These are phyloP conservation scores for Drosophila rufa DNA, from an alignment of 1,140 invertebrate genomes.

Conservation along the genomic window DNA sequence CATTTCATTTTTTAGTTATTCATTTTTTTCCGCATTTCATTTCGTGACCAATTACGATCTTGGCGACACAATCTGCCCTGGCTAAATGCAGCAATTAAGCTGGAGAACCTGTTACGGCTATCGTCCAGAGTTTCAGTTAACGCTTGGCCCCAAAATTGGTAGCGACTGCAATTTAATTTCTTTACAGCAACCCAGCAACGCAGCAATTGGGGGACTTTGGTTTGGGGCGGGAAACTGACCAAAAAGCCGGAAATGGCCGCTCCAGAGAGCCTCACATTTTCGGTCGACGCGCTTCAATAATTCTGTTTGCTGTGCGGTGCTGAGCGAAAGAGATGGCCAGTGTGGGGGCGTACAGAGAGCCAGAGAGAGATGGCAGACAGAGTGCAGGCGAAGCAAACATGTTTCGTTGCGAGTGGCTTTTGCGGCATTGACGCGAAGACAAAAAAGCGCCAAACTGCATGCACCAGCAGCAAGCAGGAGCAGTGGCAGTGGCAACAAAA, in stretches of 20 bases:
- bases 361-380: slow-evolving; percentile 12
- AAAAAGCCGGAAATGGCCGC: slow-evolving; percentile 46
- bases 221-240: slow-evolving; percentile 18
- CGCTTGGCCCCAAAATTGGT: slow-evolving; percentile 26
- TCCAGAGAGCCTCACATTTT: slow-evolving; percentile 43
- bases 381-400: slow-evolving; percentile 54
- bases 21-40: background rate
- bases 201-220: background rate
- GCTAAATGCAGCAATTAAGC: slow-evolving; percentile 19
- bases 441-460: slow-evolving; percentile 69
- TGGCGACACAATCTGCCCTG: slow-evolving; percentile 5
- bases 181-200: slow-evolving; percentile 8
- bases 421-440: slow-evolving; percentile 68
- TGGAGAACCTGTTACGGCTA: slow-evolving; percentile 20
- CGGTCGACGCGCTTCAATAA: slow-evolving; percentile 72
- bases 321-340: slow-evolving; percentile 8
- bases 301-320: slow-evolving; percentile 65
- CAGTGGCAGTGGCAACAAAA: slow-evolving; percentile 40
- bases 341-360: slow-evolving; percentile 7
- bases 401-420: slow-evolving; percentile 80
- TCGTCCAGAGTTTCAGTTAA: slow-evolving; percentile 57
- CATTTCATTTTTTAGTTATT: background rate
- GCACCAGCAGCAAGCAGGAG: slow-evolving; percentile 4
- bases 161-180: slow-evolving; percentile 63
- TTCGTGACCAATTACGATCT: slow-evolving; percentile 26